Percentiles rank a stretch among this genome's conserved stretches.
phyloP scores from a whole-genome alignment of 1,140 invertebrate species.

The Camponotus floridanus region DNA sequence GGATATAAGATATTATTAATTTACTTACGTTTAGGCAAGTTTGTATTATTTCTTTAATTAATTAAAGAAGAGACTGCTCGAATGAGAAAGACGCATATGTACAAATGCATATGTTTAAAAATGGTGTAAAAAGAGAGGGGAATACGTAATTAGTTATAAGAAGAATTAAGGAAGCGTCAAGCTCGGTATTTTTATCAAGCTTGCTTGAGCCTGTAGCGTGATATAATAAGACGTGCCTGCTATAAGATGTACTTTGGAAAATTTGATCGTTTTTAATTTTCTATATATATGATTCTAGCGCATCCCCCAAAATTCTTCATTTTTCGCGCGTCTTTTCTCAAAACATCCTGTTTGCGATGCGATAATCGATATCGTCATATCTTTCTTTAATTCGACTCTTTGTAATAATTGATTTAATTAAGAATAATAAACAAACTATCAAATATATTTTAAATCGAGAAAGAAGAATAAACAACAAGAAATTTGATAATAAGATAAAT shows the following conservation, averaged over 20 bases:
- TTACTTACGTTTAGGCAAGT: conserved; percentile 64
- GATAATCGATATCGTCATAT: conserved; percentile 24
- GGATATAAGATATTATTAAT: conserved; percentile 9
- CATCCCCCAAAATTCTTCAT: conserved; percentile 64
- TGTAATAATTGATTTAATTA: background rate
- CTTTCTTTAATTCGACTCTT: conserved; percentile 8
- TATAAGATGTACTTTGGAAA: conserved; percentile 82
- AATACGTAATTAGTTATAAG: conserved; percentile 68
- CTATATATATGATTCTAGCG: conserved; percentile 70
- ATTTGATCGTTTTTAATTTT: conserved; percentile 84
- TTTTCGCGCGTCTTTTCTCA: conserved; percentile 66
- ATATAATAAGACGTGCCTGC: conserved; percentile 86
- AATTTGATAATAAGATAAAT: background rate
- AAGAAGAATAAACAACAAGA: background rate
- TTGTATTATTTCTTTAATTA: conserved; percentile 62
- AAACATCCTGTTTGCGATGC: background rate
- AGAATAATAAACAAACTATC: background rate
- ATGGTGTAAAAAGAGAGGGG: conserved; percentile 7
- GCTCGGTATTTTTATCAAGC: conserved; percentile 77
- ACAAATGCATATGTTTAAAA: conserved; percentile 26
- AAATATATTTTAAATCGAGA: conserved; percentile 4
- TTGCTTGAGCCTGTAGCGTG: conserved; percentile 84
- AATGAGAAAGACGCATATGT: conserved; percentile 31
- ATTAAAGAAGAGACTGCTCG: conserved; percentile 51
- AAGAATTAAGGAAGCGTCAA: conserved; percentile 69